Base-by-base conservation (phyloP, 2,113 vertebrate species). In the Pedetes capensis region DNA sequence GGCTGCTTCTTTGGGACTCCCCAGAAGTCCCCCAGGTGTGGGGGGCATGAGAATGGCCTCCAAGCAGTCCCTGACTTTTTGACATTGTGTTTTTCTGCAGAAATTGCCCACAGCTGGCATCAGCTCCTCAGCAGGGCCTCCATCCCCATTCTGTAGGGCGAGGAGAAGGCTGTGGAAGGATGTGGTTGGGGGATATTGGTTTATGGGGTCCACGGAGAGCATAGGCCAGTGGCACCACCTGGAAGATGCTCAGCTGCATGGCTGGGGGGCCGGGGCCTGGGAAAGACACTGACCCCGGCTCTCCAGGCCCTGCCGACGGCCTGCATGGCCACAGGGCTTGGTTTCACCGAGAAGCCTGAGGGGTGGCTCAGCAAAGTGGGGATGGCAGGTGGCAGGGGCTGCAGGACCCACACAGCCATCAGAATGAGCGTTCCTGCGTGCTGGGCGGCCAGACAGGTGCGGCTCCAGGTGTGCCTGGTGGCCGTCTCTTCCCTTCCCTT, bases 311-410 rank as follows among this genome's bases (percentile, higher is more conserved):
- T 4, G 53, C 71, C 4, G 1, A 10, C 37, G 1, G 57, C 34
- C 57, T 5, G 3, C 16, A n/a, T 25, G 3, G 6, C 11, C 34
- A 2, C 0, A 25, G 39, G 2, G 2, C 42, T 47, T 1, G 0
- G 6, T 53, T 39, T 79, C 53, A 22, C n/a, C n/a, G 6, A 8
- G 44, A 34, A 13, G 22, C n/a, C n/a, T n/a, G n/a, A n/a, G n/a
- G n/a, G n/a, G n/a, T n/a, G n/a, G n/a, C n/a, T n/a, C n/a, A n/a
- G n/a, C n/a, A n/a, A n/a, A n/a, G n/a, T n/a, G n/a, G n/a, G n/a
- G n/a, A n/a, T n/a, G n/a, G n/a, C n/a, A n/a, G n/a, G n/a, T n/a
- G n/a, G n/a, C n/a, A n/a, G n/a, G n/a, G n/a, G n/a, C n/a, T n/a
- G n/a, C n/a, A n/a, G n/a, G n/a, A n/a, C n/a, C n/a, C n/a, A 37